Conservation (phyloP, 2,888 invertebrate genomes). For the Flexamia atlantica region DNA sequence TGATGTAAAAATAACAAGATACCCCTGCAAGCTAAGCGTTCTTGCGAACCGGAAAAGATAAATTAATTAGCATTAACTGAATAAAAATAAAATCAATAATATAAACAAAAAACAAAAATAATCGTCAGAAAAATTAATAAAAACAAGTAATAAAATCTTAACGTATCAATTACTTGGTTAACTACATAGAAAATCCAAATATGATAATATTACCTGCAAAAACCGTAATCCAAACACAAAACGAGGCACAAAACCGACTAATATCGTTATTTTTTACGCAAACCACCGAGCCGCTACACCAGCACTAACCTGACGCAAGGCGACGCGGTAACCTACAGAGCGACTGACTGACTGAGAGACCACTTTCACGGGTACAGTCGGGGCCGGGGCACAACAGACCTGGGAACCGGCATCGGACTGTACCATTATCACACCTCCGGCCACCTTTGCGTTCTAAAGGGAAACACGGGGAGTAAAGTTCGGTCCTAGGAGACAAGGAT, state of each 20-base stretch:
- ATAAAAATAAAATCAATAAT: too few relatives aligned
- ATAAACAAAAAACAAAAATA: too few relatives aligned
- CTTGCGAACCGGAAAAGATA: too few relatives aligned
- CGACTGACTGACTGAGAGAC: slow-evolving; percentile 36
- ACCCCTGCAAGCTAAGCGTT: too few relatives aligned
- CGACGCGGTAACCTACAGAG: slow-evolving; percentile 21
- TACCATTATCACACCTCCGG: slow-evolving; percentile 18
- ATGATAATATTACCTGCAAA: neutral
- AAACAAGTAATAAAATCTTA: too few relatives aligned
- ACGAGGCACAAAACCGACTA: neutral
- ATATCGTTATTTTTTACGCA: neutral
- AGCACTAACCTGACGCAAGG: slow-evolving; percentile 24
- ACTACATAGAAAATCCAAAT: too few relatives aligned
- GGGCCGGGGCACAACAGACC: slow-evolving; percentile 16
- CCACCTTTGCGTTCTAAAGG: neutral
- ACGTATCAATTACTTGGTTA: too few relatives aligned
- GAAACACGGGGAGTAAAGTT: neutral
- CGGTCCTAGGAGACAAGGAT: too few relatives aligned
- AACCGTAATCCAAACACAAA: slow-evolving; percentile 22
- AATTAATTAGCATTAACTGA: too few relatives aligned
- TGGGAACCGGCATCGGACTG: neutral
- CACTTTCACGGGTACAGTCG: slow-evolving; percentile 42
- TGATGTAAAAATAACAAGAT: too few relatives aligned
- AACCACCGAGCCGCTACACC: neutral
- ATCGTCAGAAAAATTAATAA: too few relatives aligned